Evolutionary conservation across 2,113 vertebrate species (phyloP), one percentile per base, ranked within the genome.

Genomic region (Nesospiza acunhae): DNA sequence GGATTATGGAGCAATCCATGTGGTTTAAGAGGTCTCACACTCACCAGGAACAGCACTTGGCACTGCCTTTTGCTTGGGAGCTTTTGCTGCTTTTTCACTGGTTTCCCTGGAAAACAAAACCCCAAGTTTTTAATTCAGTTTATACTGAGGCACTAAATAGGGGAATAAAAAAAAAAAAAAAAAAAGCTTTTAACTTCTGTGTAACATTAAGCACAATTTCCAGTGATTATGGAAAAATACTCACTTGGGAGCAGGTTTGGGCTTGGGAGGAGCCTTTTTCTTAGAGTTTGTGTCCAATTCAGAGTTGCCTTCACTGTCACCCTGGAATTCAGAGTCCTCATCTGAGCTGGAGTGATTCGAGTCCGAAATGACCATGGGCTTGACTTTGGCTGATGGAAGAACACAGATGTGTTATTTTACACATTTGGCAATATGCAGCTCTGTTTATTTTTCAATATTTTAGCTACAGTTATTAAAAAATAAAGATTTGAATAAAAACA

Each of bases 341-440:
- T 96, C 96, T n/a, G 87, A 95, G 89, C 89, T 90, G 67, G 93
- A 96, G 67, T 73, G 33, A 75, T 94, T 95, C 0, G 97, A 97
- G 91, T 97, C 97, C 4, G 96, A 97, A 90, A 96, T 85, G 63
- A 98, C 9, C 3, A 93, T 42, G 70, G 85, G 80, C 87, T 97
- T 97, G 52, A 59, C 85, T 96, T 97, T 98, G 95, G 97, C 98
- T 98, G 84, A 90, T 62, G 90, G 68, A 95, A 87, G 10, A 31
- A 70, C 93, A 94, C 60, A 94, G 92, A 82, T 31, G 44, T 47
- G 18, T 64, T 77, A 53, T 84, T 94, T 94, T 64, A 94, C 47
- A 79, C 27, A n/a, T 49, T 82, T 75, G 90, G 84, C 84, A 94
- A 55, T 1, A 47, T 1, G 39, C 64, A 74, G 52, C 52, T 75